Evolutionary conservation across 2,113 vertebrate genomes (phyloP).

Genomic region (human (Homo sapiens)): GRCh38 chr3:4279501-4280000

Average conservation of each 20-base stretch:
- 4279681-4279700: background rate
- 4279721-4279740: background rate
- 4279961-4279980: background rate
- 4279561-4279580: background rate
- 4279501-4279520: background rate
- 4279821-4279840: background rate
- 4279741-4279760: background rate
- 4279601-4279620: background rate
- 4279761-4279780: background rate
- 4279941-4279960: conserved; percentile 8
- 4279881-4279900: background rate
- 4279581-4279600: background rate
- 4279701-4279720: background rate
- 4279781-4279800: background rate
- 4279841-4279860: conserved; percentile 14
- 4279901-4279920: background rate
- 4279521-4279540: background rate
- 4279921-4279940: background rate
- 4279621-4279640: background rate
- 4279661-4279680: background rate
- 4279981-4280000: background rate
- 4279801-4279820: background rate
- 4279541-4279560: background rate
- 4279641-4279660: background rate
- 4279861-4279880: background rate